These are phyloP conservation scores for Tortrix viridana DNA, from an alignment of 2,888 invertebrate genomes.

Conservation along the genomic window DNA sequence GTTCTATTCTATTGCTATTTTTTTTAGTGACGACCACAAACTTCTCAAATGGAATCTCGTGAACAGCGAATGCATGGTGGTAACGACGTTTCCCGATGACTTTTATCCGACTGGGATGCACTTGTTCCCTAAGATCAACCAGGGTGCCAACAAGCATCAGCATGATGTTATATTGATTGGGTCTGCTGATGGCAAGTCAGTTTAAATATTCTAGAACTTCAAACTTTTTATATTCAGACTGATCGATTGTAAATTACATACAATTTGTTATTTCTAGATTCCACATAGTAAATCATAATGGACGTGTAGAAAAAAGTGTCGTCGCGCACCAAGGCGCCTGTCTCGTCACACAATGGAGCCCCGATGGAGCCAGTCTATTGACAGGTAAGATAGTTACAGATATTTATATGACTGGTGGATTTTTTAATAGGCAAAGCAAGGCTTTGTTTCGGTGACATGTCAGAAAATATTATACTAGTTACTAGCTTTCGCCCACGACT, in stretches of 20 bases:
- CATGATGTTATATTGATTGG: constrained; percentile 93
- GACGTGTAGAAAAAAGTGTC: constrained; percentile 95
- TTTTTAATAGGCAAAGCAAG: background rate
- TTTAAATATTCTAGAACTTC: constrained; percentile 24
- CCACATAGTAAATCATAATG: constrained; percentile 94
- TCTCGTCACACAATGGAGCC: constrained; percentile 95
- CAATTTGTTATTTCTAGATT: constrained; percentile 82
- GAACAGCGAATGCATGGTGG: constrained; percentile 89
- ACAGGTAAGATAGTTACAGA: constrained; percentile 85
- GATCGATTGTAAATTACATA: too few species aligned
- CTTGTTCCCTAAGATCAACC: constrained; percentile 89
- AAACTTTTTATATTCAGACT: too few species aligned
- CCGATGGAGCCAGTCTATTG: constrained; percentile 96
- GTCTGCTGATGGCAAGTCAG: constrained; percentile 92
- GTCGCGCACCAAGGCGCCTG: constrained; percentile 97
- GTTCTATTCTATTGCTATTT: background rate
- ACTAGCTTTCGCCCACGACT: too few species aligned
- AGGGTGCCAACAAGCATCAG: constrained; percentile 83
- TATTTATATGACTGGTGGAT: background rate
- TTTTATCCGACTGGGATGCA: constrained; percentile 96
- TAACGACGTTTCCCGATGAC: constrained; percentile 92
- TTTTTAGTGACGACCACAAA: constrained; percentile 94
- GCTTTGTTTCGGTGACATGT: too few species aligned
- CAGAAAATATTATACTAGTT: too few species aligned
- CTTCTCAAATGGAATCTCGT: constrained; percentile 95